These are phyloP conservation scores for Pseudococcus viburni DNA, from an alignment of 2,888 invertebrate species.

Conservation along the genomic window DNA sequence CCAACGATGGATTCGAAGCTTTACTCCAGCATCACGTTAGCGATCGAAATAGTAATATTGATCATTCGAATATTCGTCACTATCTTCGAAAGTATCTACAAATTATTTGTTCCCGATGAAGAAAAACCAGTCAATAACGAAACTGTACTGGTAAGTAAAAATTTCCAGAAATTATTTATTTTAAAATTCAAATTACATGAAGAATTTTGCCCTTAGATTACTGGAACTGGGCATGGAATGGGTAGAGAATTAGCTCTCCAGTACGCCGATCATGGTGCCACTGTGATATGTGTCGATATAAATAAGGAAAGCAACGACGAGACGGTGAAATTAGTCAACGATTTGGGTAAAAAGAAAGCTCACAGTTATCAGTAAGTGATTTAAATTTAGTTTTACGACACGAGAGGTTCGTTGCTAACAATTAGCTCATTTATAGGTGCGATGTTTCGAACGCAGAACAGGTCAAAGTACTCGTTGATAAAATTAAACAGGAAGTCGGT, in stretches of 20 bases:
- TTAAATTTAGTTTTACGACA: neutral
- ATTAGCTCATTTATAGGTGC: conserved; percentile 61
- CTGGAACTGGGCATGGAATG: conserved; percentile 89
- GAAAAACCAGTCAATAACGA: conserved; percentile 83
- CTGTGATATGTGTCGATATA: conserved; percentile 84
- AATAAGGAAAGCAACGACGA: conserved; percentile 80
- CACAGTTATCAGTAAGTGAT: conserved; percentile 69
- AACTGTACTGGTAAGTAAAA: conserved; percentile 79
- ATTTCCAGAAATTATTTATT: neutral
- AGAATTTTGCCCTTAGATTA: conserved; percentile 76
- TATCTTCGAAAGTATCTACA: conserved; percentile 75
- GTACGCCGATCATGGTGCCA: conserved; percentile 80
- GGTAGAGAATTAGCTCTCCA: conserved; percentile 83
- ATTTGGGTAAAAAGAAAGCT: conserved; percentile 71
- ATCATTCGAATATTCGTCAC: conserved; percentile 74
- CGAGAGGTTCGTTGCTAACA: neutral
- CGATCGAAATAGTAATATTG: conserved; percentile 73
- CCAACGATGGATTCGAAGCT: conserved; percentile 55
- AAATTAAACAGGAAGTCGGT: conserved; percentile 80
- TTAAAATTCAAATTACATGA: neutral
- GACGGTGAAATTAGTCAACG: conserved; percentile 77
- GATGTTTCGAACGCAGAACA: conserved; percentile 83
- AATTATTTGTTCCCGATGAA: conserved; percentile 76
- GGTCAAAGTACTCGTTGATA: conserved; percentile 77
- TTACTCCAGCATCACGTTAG: conserved; percentile 14